Percentiles rank a stretch among this genome's conserved stretches.
phyloP scores from a whole-genome alignment of 2,797 vertebrate species.

The Channallabes apus region DNA sequence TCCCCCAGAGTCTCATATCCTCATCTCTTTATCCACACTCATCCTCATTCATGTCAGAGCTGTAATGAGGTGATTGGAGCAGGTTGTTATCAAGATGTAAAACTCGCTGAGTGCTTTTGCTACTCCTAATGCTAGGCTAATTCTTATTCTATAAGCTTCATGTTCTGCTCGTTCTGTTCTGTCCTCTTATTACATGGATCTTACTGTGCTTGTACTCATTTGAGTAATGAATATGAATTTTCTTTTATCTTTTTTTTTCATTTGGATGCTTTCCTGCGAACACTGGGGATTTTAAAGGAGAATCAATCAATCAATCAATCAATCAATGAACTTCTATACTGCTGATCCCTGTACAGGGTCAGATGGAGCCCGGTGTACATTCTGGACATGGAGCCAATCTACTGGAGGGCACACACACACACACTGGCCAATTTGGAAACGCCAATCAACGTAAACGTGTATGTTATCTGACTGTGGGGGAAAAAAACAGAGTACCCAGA shows the following conservation, averaged over 20 bases:
- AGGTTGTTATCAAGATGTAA: slow-evolving; percentile 14
- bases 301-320: background rate
- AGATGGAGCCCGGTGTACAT: too few species aligned
- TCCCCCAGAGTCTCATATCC: slow-evolving; percentile 11
- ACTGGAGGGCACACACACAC: too few species aligned
- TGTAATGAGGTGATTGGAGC: slow-evolving; percentile 9
- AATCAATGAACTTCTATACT: too few species aligned
- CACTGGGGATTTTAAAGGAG: background rate
- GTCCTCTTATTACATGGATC: background rate
- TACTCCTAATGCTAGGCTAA: background rate
- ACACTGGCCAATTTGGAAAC: too few species aligned
- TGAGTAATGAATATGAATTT: background rate
- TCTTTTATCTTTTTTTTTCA: background rate
- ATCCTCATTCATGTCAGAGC: slow-evolving; percentile 23
- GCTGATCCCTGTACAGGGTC: too few species aligned
- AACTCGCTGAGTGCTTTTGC: background rate
- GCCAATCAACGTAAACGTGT: too few species aligned
- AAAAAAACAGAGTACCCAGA: too few species aligned
- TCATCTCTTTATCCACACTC: slow-evolving; percentile 18
- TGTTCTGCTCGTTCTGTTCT: background rate
- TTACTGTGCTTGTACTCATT: background rate
- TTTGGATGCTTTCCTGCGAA: background rate
- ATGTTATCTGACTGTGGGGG: too few species aligned
- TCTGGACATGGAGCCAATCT: too few species aligned
- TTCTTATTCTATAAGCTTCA: background rate